Evolutionary conservation across 2,797 vertebrate species (phyloP).

Genomic region (Poliocrania exsul): DNA sequence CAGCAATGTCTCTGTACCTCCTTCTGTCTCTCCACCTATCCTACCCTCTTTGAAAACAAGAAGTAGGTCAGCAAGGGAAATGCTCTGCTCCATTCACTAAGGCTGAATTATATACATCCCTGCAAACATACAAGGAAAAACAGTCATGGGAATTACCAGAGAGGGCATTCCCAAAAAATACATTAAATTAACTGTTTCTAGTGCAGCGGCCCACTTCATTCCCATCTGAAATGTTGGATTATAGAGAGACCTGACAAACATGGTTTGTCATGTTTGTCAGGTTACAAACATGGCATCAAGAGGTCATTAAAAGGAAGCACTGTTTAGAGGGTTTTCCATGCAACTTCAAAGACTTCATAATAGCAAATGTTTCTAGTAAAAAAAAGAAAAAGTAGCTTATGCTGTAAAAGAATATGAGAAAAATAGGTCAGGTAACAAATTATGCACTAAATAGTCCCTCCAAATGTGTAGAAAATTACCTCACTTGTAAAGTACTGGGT

Average conservation of each 20-base stretch:
- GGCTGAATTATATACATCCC: background rate
- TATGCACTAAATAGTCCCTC: background rate
- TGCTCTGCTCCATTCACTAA: background rate
- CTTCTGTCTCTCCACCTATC: background rate
- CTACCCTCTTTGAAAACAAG: background rate
- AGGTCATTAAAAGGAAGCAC: background rate
- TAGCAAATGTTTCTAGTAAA: background rate
- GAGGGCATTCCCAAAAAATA: background rate
- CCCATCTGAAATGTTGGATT: background rate
- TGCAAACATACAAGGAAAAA: background rate
- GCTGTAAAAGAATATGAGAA: background rate
- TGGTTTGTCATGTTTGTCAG: too few relatives aligned
- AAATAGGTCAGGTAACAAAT: background rate
- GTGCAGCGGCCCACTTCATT: background rate
- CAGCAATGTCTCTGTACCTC: background rate
- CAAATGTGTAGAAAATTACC: background rate
- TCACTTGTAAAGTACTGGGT: background rate
- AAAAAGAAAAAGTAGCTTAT: background rate
- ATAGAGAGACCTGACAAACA: background rate
- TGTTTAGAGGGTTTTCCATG: background rate
- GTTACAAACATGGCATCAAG: rapidly evolving
- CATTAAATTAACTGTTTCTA: background rate
- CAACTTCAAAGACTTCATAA: background rate
- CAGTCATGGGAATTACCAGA: background rate
- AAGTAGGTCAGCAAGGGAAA: background rate